Percentiles rank a stretch among this genome's conserved stretches.
Evolutionary conservation across 2,797 vertebrate genomes (phyloP).

Genomic region (Percopsis omiscomaycus): DNA sequence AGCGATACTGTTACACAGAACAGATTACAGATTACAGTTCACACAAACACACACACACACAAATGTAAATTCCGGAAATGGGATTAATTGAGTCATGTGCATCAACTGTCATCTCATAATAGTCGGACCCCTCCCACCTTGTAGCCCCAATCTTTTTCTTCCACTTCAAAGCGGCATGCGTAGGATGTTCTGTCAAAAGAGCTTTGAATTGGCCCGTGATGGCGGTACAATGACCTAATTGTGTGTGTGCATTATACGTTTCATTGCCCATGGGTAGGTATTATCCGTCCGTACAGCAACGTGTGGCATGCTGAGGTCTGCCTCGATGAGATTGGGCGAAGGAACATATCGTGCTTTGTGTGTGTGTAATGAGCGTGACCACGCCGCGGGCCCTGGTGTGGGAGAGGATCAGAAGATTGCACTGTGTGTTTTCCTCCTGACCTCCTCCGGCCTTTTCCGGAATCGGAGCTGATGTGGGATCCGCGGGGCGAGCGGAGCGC

Average conservation of each 20-base stretch:
- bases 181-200: constrained; percentile 36
- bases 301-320: constrained; percentile 50
- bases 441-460: constrained; percentile 39
- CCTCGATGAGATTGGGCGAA: constrained; percentile 45
- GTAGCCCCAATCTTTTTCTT: constrained; percentile 33
- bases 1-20: constrained; percentile 36
- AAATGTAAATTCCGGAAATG: constrained; percentile 22
- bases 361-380: constrained; percentile 63
- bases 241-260: constrained; percentile 50
- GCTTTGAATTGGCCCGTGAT: constrained; percentile 36
- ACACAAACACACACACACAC: constrained; percentile 19
- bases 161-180: constrained; percentile 43
- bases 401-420: constrained; percentile 53
- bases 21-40: neutral
- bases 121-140: constrained; percentile 23
- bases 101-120: constrained; percentile 47
- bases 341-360: constrained; percentile 66
- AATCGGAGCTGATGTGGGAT: constrained; percentile 18
- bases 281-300: constrained; percentile 47
- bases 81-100: constrained; percentile 60
- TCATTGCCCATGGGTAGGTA: constrained; percentile 35
- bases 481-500: constrained; percentile 24
- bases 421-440: constrained; percentile 50
- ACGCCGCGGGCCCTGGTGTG: constrained; percentile 55
- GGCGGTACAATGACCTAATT: constrained; percentile 67